These are phyloP conservation scores for Ellobium chinense DNA, from an alignment of 2,888 invertebrate species.

Conservation along the genomic window DNA sequence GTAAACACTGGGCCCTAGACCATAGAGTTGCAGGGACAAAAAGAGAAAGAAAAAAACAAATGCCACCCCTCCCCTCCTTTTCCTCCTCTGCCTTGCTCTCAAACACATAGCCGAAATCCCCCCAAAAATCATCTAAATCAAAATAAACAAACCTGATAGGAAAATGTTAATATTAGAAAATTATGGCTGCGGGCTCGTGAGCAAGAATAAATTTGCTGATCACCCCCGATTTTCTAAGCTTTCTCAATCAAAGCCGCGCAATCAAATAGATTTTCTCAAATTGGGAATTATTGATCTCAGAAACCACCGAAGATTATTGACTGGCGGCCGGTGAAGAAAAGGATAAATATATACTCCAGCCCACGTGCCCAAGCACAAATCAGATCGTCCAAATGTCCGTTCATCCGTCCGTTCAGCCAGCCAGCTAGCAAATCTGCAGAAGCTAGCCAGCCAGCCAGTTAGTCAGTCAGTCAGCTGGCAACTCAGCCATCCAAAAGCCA, in stretches of 20 bases:
- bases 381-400: too few relatives aligned
- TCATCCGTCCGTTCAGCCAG: too few relatives aligned
- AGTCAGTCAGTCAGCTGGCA: too few relatives aligned
- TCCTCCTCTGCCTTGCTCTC: too few relatives aligned
- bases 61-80: neutral
- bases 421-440: too few relatives aligned
- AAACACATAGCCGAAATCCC: too few relatives aligned
- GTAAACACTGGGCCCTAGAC: neutral
- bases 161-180: slow-evolving; percentile 14
- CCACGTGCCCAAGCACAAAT: too few relatives aligned
- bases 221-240: neutral
- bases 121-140: neutral
- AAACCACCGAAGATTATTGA: neutral
- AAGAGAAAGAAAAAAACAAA: neutral
- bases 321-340: too few relatives aligned
- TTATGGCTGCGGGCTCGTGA: neutral
- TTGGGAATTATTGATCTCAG: neutral
- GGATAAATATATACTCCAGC: too few relatives aligned
- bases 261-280: slow-evolving; percentile 6
- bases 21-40: neutral
- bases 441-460: too few relatives aligned
- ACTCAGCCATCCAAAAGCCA: too few relatives aligned
- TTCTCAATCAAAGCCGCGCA: neutral
- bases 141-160: neutral
- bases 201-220: slow-evolving; percentile 4